Evolutionary conservation across 2,113 vertebrate species (phyloP).

Genomic region (Oreochromis spilurus): DNA sequence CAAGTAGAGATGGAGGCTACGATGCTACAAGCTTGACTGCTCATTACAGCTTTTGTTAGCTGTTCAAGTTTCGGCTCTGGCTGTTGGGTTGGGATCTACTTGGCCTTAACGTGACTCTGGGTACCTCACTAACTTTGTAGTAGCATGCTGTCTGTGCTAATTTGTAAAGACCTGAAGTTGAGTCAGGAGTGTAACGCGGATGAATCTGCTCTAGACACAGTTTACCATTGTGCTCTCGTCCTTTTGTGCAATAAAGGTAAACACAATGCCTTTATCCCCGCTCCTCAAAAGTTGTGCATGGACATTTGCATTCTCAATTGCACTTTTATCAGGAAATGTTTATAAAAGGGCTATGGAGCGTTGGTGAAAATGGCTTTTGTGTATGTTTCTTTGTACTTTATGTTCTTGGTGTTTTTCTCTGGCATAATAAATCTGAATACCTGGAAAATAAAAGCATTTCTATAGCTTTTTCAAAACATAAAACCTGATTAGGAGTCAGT

Average conservation of each 20-base stretch:
- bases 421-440: background rate
- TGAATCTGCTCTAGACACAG: background rate
- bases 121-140: background rate
- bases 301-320: background rate
- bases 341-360: background rate
- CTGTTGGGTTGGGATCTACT: background rate
- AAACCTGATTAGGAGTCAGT: background rate
- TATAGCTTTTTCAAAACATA: background rate
- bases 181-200: background rate
- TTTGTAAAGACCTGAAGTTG: background rate
- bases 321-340: background rate
- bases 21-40: background rate
- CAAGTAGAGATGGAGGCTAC: background rate
- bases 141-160: background rate
- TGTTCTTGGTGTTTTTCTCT: background rate
- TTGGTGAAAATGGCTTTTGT: background rate
- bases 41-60: background rate
- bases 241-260: background rate
- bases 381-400: background rate
- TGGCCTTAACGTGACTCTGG: background rate
- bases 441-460: background rate
- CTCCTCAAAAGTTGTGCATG: background rate
- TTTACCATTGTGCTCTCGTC: background rate
- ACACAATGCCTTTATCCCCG: background rate
- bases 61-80: background rate